Conservation (phyloP, 2,113 vertebrate species). For the Triplophysa dalaica region DNA sequence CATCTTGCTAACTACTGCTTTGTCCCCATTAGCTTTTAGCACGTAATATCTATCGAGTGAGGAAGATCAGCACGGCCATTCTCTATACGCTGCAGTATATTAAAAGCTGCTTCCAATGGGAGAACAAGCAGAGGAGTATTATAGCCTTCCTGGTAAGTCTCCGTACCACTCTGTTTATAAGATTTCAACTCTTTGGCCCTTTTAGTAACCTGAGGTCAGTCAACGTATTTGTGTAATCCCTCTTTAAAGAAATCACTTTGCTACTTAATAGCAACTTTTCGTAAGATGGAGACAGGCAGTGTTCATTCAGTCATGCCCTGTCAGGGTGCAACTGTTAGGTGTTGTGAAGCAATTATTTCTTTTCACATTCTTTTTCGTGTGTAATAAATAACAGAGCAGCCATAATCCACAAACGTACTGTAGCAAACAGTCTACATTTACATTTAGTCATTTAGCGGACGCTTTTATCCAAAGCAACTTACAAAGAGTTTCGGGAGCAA, state of each 20-base stretch:
- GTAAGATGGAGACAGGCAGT: slow-evolving; percentile 11
- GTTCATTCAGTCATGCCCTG: slow-evolving; percentile 1
- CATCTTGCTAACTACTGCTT: slow-evolving; percentile 63
- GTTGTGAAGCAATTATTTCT: slow-evolving; percentile 11
- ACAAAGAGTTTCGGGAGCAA: too few species aligned
- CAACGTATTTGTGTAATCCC: slow-evolving; percentile 16
- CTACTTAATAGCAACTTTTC: slow-evolving; percentile 29
- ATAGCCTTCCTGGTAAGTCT: slow-evolving; percentile 91
- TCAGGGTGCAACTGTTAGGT: slow-evolving; percentile 16
- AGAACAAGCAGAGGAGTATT: slow-evolving; percentile 86
- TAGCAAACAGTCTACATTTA: too few species aligned
- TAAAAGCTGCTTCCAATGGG: slow-evolving; percentile 98
- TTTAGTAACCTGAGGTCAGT: slow-evolving; percentile 34
- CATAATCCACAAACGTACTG: neutral
- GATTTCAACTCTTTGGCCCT: slow-evolving; percentile 34
- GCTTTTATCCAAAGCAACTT: too few species aligned
- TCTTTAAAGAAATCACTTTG: slow-evolving; percentile 30
- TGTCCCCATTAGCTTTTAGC: slow-evolving; percentile 85
- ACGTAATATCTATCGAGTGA: slow-evolving; percentile 90
- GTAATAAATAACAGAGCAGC: neutral
- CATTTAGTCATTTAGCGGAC: too few species aligned
- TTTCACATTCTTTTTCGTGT: neutral
- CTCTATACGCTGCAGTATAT: slow-evolving; percentile 93
- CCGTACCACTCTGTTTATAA: slow-evolving; percentile 16
- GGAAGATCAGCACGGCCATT: slow-evolving; percentile 89